Evolutionary conservation across 1,140 invertebrate species (phyloP).

Genomic region (Nasonia longicornis): DNA sequence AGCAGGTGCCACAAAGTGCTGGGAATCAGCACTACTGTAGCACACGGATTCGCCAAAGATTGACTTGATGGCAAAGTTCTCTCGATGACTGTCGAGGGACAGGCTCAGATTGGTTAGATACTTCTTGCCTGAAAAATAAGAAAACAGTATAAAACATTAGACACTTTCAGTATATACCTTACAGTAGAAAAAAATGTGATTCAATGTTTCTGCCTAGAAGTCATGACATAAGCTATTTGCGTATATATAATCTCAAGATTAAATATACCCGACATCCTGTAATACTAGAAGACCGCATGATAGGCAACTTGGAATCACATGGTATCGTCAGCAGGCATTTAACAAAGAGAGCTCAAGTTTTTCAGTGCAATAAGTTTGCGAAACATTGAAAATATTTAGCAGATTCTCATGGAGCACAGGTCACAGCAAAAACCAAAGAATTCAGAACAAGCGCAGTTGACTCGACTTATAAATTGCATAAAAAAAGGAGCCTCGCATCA

Average conservation of each 20-base stretch:
- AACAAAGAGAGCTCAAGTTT: too few relatives aligned
- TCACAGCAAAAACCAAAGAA: too few relatives aligned
- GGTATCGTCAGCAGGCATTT: too few relatives aligned
- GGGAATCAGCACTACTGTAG: constrained; percentile 59
- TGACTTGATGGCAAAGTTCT: constrained; percentile 77
- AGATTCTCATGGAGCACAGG: too few relatives aligned
- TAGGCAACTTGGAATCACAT: neutral
- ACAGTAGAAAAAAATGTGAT: too few relatives aligned
- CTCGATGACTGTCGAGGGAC: constrained; percentile 78
- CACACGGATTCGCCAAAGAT: constrained; percentile 55
- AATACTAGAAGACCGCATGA: neutral
- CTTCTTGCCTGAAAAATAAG: constrained; percentile 44
- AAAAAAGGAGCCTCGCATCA: neutral
- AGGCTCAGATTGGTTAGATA: constrained; percentile 76
- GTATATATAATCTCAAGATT: neutral
- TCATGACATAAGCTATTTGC: neutral
- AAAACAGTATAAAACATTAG: neutral
- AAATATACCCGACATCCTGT: neutral
- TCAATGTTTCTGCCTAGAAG: neutral
- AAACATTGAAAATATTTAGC: too few relatives aligned
- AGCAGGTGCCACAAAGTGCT: constrained; percentile 32
- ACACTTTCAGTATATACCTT: too few relatives aligned
- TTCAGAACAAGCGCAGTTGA: neutral
- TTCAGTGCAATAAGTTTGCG: too few relatives aligned
- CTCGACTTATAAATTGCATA: neutral